Base-by-base conservation (phyloP, 2,797 vertebrate genomes). In the Sparus aurata region DNA sequence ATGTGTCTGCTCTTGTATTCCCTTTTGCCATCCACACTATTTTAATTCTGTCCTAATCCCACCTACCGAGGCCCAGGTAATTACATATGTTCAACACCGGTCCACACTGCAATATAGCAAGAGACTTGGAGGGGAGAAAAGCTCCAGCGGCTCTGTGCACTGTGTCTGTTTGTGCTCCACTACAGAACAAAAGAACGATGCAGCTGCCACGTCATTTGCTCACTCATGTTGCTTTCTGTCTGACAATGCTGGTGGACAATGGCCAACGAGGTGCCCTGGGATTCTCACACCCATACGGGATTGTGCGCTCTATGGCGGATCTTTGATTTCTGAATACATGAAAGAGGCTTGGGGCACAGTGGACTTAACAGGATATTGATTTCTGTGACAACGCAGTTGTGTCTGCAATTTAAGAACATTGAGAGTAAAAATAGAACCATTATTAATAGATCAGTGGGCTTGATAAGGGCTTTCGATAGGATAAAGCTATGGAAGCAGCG, bases 51-150 rank as follows among this genome's bases (percentile, higher is more conserved):
- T 78, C 63, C 83, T 90, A 83, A 94, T 86, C 70, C 85, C 86
- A 89, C 73, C 72, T 78, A 88, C 78, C 75, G 83, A 85, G 77
- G 65, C 73, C 59, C 73, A 84, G 85, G 87, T 91, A 94, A 95
- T 94, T 93, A 90, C 92, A 83, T 79, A 79, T 89, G 80, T 94
- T 91, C 88, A 85, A 86, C 75, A 86, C 70, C 34, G 54, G 81
- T 86, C 81, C 78, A 76, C 69, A 58, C 76, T 61, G 85, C 69
- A 88, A 88, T 88, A 83, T 45, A 84, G 70, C 75, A 47, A 47
- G 27, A 86, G 77, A 69, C 54, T 60, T 55, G 57, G 25, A 50
- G 25, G 7, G 12, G 18, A 62, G 70, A 80, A 75, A 73, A 41
- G 73, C 72, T 70, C 65, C 69, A 34, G 53, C 73, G 18, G 76